These are phyloP conservation scores for Elysia crispata DNA, from an alignment of 2,888 invertebrate species.

Conservation along the genomic window DNA sequence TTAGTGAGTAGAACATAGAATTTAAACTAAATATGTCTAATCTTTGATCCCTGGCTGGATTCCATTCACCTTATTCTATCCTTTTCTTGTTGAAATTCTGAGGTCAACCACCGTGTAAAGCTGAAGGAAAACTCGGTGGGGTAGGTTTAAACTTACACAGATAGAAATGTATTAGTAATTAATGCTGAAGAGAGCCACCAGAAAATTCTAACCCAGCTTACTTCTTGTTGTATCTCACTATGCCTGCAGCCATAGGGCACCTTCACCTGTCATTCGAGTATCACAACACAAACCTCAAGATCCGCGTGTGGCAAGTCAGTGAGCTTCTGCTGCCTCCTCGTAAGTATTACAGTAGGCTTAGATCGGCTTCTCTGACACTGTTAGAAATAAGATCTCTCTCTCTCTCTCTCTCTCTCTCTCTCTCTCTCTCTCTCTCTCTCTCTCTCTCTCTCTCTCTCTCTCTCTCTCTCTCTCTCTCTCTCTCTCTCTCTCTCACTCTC, in stretches of 20 bases:
- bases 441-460: slow-evolving; percentile 28
- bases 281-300: slow-evolving; percentile 67
- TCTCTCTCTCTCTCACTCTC: slow-evolving; percentile 14
- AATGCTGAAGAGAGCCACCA: too few species aligned
- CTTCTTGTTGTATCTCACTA: too few species aligned
- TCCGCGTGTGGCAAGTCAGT: slow-evolving; percentile 71
- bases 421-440: slow-evolving; percentile 25
- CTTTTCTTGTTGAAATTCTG: too few species aligned
- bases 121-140: too few species aligned
- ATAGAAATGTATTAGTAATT: too few species aligned
- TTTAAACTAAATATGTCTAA: too few species aligned
- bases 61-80: too few species aligned
- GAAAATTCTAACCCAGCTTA: too few species aligned
- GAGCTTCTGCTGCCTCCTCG: slow-evolving; percentile 73
- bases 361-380: not conserved
- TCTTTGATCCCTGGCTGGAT: too few species aligned
- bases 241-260: slow-evolving; percentile 67
- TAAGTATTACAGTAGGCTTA: slow-evolving; percentile 56
- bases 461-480: slow-evolving; percentile 19
- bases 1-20: too few species aligned
- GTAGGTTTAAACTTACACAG: too few species aligned
- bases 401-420: slow-evolving; percentile 17
- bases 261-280: slow-evolving; percentile 74
- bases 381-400: not conserved
- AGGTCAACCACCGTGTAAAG: too few species aligned